phyloP scores from a whole-genome alignment of 30 jellyfish, hydroid and myxozoan species.

The Catostylus mosaicus region DNA sequence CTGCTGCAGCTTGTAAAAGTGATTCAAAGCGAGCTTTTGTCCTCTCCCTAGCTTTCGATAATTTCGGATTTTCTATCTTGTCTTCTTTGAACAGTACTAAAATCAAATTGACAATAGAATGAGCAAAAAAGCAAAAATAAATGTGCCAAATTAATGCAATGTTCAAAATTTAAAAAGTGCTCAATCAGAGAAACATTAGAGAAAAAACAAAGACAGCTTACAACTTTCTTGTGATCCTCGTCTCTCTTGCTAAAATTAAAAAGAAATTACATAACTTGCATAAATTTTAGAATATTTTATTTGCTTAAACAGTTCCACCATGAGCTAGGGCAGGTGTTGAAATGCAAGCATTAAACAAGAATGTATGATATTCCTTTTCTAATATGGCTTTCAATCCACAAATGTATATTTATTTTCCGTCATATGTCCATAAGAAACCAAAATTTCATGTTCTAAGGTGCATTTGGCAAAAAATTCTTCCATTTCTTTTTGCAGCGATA shows the following conservation, averaged over 20 bases:
- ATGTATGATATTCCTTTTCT: no score
- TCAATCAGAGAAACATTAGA: background rate
- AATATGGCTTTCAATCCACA: no score
- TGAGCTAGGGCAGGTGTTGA: no score
- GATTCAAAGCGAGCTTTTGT: slow-evolving; percentile 90
- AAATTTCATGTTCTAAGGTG: no score
- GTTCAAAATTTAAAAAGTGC: no score
- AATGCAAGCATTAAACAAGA: no score
- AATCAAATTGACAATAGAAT: slow-evolving; percentile 1
- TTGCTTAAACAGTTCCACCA: no score
- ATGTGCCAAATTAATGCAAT: no score
- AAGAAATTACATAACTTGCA: background rate
- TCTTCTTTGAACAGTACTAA: slow-evolving; percentile 58
- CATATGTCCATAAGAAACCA: no score
- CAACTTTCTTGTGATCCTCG: slow-evolving; percentile 63
- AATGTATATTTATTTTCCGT: no score
- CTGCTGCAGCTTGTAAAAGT: slow-evolving; percentile 80
- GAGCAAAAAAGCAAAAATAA: background rate
- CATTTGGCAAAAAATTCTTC: no score
- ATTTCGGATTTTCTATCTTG: slow-evolving; percentile 53
- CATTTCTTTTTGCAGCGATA: no score
- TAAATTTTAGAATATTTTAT: background rate
- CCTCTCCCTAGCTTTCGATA: slow-evolving; percentile 86
- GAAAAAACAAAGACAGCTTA: background rate
- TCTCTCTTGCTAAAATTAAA: slow-evolving; percentile 29